Evolutionary conservation across 2,888 invertebrate genomes (phyloP).

Genomic region (Anaspis maculata): DNA sequence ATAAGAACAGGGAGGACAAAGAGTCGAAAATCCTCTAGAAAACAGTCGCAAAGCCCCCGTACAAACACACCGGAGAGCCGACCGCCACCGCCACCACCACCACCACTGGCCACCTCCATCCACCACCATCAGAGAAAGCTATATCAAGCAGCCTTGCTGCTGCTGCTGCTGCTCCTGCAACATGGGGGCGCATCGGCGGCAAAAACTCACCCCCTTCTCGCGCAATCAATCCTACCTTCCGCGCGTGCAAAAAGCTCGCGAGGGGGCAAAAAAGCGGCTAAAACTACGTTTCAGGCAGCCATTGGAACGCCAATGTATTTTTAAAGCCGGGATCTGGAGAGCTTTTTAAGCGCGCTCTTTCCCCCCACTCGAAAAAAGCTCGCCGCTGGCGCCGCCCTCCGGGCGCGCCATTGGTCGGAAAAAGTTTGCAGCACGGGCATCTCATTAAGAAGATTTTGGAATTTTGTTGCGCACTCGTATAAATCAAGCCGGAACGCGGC

Average conservation of each 20-base stretch:
- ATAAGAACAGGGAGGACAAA: conserved; percentile 33
- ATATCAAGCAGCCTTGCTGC: no score
- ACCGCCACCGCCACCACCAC: no score
- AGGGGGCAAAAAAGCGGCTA: conserved; percentile 32
- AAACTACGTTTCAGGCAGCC: conserved; percentile 41
- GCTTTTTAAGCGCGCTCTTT: conserved; percentile 37
- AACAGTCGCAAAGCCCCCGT: conserved; percentile 35
- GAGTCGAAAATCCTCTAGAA: conserved; percentile 33
- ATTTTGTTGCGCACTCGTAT: conserved; percentile 38
- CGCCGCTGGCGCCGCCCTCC: conserved; percentile 31
- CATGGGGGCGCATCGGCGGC: no score
- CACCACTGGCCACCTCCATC: no score
- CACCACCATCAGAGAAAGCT: no score
- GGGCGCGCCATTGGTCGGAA: conserved; percentile 38
- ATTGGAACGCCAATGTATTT: conserved; percentile 43
- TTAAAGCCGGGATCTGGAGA: conserved; percentile 39
- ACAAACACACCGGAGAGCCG: no score
- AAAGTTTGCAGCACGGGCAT: conserved; percentile 41
- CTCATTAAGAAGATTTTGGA: conserved; percentile 43
- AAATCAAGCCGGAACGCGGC: conserved; percentile 33
- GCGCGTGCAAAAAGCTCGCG: conserved; percentile 30
- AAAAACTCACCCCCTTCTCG: conserved; percentile 31
- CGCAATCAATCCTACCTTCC: conserved; percentile 38
- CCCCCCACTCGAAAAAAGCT: conserved; percentile 37
- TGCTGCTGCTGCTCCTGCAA: no score